Base-by-base conservation (phyloP, 2,797 vertebrate genomes). In the Centropyge bicolor region DNA sequence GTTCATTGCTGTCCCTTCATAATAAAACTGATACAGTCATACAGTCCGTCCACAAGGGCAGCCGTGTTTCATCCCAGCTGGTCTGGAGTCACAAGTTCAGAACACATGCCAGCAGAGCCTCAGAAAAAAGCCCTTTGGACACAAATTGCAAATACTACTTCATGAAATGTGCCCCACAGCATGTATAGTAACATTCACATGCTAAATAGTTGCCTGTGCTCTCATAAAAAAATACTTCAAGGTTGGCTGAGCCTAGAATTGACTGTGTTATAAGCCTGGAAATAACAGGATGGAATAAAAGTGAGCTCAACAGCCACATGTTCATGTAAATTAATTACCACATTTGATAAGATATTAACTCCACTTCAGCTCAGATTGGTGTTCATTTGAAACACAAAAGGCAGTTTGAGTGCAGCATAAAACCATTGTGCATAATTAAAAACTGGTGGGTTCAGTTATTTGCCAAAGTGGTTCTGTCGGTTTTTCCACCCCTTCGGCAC, bases 1-100 rank as follows among this genome's bases (percentile, higher is more conserved):
- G 80, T 82, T 88, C 77, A 87, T 24, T 8, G 8, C 63, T 46
- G 73, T 78, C 56, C 59, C 52, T 79, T 79, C 41, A 65, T 67
- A 51, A 79, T 74, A 69, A 57, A 79, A 59, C 9, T 17, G 19
- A 71, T 55, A 48, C 22, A 43, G 45, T 14, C 0, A 19, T 16
- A 38, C 19, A 51, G 27, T 24, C 16, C 40, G 13, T 75, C 73
- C 51, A 52, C 55, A 59, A 52, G 54, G 74, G 69, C 76, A 41
- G 65, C 49, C 65, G 70, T 6, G 36, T 66, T 76, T 45, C 60
- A 43, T 45, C 55, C 38, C 76, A 70, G 64, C 71, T 76, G 67
- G 62, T 64, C 31, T 69, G 14, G 46, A 73, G 61, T 72, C 74
- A 72, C 43, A 78, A 27, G 61, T 70, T 80, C 52, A 38, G 27